Conservation (phyloP, 2,797 vertebrate genomes). For the Micrastur ruficollis region DNA sequence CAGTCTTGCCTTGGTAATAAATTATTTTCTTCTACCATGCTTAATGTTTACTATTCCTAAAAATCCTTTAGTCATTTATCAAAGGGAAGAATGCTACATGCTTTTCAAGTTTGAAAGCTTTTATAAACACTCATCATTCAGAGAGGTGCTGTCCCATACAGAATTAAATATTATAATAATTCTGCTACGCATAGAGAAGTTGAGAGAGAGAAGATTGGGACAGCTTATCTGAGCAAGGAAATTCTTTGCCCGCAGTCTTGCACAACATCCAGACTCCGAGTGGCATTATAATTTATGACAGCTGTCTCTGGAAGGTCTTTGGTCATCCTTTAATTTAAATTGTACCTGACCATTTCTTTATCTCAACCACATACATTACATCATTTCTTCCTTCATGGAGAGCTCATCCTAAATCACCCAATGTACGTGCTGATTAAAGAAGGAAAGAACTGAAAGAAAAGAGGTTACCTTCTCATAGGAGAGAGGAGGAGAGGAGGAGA, state of each 20-base stretch:
- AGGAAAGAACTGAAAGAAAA: not conserved
- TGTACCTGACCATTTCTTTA: not conserved
- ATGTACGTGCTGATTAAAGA: not conserved
- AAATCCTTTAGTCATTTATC: not conserved
- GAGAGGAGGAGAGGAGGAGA: not conserved
- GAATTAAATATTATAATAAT: conserved; percentile 37
- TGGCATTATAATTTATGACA: not conserved
- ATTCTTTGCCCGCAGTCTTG: not conserved
- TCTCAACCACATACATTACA: not conserved
- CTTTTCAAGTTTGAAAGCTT: conserved; percentile 32
- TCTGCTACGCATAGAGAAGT: not conserved
- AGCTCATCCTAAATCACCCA: not conserved
- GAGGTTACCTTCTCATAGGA: conserved; percentile 3
- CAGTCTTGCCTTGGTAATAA: not conserved
- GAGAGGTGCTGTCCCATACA: not conserved
- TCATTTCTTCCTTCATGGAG: not conserved
- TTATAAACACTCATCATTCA: conserved; percentile 7
- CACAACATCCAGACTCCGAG: not conserved
- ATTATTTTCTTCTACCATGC: not conserved
- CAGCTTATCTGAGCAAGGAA: not conserved
- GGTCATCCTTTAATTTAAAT: not conserved
- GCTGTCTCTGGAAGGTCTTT: not conserved
- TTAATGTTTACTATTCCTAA: conserved; percentile 6
- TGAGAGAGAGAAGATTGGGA: not conserved
- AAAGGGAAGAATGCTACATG: conserved; percentile 8